Base-by-base conservation (phyloP, 2,113 vertebrate species). In the Sigmodon hispidus region DNA sequence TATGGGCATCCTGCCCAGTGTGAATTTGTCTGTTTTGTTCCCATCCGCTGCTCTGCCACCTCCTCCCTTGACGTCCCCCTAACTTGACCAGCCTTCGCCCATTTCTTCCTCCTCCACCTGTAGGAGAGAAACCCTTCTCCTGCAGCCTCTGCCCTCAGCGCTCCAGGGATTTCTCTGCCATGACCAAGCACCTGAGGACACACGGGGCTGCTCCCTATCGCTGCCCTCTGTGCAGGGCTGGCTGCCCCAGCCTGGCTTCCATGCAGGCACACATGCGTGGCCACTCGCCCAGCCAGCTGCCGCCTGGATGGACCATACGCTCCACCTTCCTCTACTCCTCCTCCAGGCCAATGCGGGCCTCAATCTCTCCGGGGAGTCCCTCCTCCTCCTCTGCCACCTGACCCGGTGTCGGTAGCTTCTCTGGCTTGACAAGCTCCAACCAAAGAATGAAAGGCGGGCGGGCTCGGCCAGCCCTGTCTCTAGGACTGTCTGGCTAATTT, bases 121-220 rank as follows among this genome's bases (percentile, higher is more conserved):
- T 94, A 99, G 98, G 99, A 63, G 99, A 99, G 98, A 99, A 99
- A 94, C 99, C 99, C 1, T 99, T 99, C 4, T 98, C 99, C 97
- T 99, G 99, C 92, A 98, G 98, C n/a, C 97, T 99, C 80, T 99
- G 99, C 87, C 98, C 98, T 59, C 99, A 99, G 95, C 98, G 99
- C n/a, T 99, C 99, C 13, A 97, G 99, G 45, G 99, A 99, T 97
- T 99, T 99, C 97, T 99, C 99, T 0, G 99, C 99, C 95, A 99
- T 99, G 98, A 99, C 99, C 97, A 99, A 99, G 97, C 99, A 99
- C 97, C 99, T 99, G 91, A 97, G 99, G 85, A 99, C 99, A 3
- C 99, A 99, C 7, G 99, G 99, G 3, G 98, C 98, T 0, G 91
- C 98, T 1, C 99, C 99, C 9, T 99, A 99, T 96, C 98, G 98